Conservation (phyloP, 2,888 invertebrate genomes). For the Campoletis raptor region DNA sequence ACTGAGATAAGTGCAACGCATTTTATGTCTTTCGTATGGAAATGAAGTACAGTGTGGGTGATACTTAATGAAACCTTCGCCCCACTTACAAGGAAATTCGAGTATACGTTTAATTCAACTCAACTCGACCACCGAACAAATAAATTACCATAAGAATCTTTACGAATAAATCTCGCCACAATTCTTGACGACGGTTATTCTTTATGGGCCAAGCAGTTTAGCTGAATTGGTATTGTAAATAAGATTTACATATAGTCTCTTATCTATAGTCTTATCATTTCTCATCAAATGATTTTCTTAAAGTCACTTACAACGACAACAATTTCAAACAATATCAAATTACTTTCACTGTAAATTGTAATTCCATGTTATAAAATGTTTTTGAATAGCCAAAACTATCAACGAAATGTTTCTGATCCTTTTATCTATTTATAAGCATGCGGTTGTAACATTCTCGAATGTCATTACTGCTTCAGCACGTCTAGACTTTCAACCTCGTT, state of each 20-base stretch:
- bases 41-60: neutral
- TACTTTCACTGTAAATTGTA: neutral
- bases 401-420: neutral
- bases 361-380: neutral
- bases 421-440: neutral
- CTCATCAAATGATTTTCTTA: neutral
- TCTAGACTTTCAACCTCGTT: neutral
- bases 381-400: neutral
- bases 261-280: too few relatives aligned
- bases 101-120: slow-evolving; percentile 8
- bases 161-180: neutral
- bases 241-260: neutral
- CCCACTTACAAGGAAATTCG: neutral
- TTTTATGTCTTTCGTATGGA: slow-evolving; percentile 22
- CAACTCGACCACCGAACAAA: neutral
- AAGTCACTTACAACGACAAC: neutral
- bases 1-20: slow-evolving; percentile 1
- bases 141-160: slow-evolving; percentile 3
- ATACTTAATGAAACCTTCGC: slow-evolving; percentile 15
- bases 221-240: neutral
- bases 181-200: neutral
- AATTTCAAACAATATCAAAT: neutral
- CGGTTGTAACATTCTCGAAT: neutral
- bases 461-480: slow-evolving; percentile 34
- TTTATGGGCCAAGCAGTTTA: neutral